A percentile compares a stretch with the other conserved stretches of the same genome.
phyloP scores from a whole-genome alignment of 1,140 invertebrate genomes.

The Scylla paramamosain region DNA sequence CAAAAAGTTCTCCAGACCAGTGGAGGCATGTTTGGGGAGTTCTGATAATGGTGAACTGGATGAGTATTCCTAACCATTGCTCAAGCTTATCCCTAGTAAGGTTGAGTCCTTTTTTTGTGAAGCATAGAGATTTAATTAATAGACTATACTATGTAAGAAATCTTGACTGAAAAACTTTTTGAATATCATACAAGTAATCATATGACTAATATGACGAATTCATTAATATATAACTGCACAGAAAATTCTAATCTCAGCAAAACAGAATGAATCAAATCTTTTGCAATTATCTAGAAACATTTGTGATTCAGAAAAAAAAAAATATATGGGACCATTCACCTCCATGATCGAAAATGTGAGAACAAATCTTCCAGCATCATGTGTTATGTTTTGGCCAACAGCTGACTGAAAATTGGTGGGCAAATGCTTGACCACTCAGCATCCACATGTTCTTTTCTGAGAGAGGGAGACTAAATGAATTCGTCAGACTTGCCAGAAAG shows the following conservation, averaged over 20 bases:
- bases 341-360: conserved; percentile 31
- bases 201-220: not conserved
- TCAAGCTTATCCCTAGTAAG: conserved; percentile 25
- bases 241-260: not conserved
- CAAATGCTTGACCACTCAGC: conserved; percentile 4
- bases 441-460: conserved; percentile 32
- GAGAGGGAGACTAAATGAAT: conserved; percentile 42
- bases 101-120: conserved; percentile 33
- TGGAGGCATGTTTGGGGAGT: conserved; percentile 41
- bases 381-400: conserved; percentile 3
- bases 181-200: not conserved
- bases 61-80: conserved; percentile 44
- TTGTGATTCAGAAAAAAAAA: conserved; percentile 27
- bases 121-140: conserved; percentile 37
- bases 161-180: conserved; percentile 32
- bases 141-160: conserved; percentile 35
- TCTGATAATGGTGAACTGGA: conserved; percentile 51
- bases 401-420: not conserved
- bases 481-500: conserved; percentile 12
- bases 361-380: not conserved
- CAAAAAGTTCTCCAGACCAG: conserved; percentile 38
- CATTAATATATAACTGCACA: conserved; percentile 10
- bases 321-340: conserved; percentile 18
- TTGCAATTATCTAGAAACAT: conserved; percentile 22
- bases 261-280: not conserved